Base-by-base conservation (phyloP, 1,140 invertebrate species). In the Danaus plexippus region DNA sequence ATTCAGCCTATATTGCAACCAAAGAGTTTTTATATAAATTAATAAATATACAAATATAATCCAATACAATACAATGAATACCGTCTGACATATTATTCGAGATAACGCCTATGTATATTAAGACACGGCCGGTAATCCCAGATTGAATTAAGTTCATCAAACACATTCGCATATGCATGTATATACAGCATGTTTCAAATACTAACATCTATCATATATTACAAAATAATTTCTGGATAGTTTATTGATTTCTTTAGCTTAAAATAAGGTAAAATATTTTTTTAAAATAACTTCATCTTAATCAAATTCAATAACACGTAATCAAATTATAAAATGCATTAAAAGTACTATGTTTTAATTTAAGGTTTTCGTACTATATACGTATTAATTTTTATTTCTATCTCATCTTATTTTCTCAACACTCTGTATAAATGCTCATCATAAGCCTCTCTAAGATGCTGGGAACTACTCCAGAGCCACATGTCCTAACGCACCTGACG, bases 401-500 rank as follows among this genome's bases (percentile, higher is more conserved):
- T 44, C 44, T 15, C 11, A 18, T 43, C 6, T 52, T 15, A n/a
- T 52, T 52, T 40, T 40, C 1, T 18, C 11, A 58, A 32, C 22
- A 64, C 9, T 41, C 61, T 64, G 61, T 64, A 61, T 47, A 61
- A 48, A 47, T 44, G 53, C 40, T 52, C 42, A 52, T 55, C 53
- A 52, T 55, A 52, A 56, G 47, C 59, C 55, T 32, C 42, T 52
- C 56, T 57, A 56, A 65, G 63, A 70, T 69, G 71, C 67, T 80
- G 77, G 75, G 75, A 32, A 32, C 22, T 32, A 32, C 22, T 32
- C 22, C 22, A 32, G 22, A 80, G 71, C 74, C 71, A 69, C 77
- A 80, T 77, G 77, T 69, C 67, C 44, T 42, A 5, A 10, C 49
- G 67, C 77, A 80, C 73, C 73, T 75, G 77, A 68, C 72, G 69